These are phyloP conservation scores for Arenaria interpres DNA, from an alignment of 2,113 vertebrate species.

Conservation along the genomic window DNA sequence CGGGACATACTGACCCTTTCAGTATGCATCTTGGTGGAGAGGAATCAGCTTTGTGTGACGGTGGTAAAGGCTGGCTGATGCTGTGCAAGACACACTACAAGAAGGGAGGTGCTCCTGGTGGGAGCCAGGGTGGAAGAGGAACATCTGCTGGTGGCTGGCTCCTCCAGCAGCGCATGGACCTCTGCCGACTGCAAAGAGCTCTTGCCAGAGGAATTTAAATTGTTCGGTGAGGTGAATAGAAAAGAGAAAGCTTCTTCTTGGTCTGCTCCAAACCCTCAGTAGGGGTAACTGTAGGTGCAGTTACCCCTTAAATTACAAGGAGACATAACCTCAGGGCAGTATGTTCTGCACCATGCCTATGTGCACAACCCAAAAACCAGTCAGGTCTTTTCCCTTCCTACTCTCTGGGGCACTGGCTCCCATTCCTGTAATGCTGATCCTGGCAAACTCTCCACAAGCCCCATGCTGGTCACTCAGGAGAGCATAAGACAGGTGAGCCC, in stretches of 20 bases:
- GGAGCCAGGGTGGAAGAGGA: too few relatives aligned
- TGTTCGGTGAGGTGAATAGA: background rate
- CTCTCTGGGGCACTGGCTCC: background rate
- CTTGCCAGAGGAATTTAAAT: background rate
- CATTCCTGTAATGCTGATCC: background rate
- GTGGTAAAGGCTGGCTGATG: background rate
- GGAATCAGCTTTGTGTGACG: background rate
- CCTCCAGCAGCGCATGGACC: background rate
- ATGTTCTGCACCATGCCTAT: background rate
- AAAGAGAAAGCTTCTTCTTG: background rate
- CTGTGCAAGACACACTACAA: background rate
- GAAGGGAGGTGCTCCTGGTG: background rate
- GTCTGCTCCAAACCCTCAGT: accelerated
- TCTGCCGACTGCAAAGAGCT: background rate
- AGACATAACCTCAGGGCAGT: background rate
- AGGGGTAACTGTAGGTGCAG: background rate
- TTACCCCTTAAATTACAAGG: background rate
- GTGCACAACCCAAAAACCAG: background rate
- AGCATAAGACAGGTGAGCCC: background rate
- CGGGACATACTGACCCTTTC: background rate
- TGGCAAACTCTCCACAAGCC: background rate
- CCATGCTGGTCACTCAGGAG: background rate
- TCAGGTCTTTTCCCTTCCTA: background rate
- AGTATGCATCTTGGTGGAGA: background rate
- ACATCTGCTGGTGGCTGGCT: background rate